phyloP scores from a whole-genome alignment of 2,888 invertebrate species.

The Proisotoma minuta region DNA sequence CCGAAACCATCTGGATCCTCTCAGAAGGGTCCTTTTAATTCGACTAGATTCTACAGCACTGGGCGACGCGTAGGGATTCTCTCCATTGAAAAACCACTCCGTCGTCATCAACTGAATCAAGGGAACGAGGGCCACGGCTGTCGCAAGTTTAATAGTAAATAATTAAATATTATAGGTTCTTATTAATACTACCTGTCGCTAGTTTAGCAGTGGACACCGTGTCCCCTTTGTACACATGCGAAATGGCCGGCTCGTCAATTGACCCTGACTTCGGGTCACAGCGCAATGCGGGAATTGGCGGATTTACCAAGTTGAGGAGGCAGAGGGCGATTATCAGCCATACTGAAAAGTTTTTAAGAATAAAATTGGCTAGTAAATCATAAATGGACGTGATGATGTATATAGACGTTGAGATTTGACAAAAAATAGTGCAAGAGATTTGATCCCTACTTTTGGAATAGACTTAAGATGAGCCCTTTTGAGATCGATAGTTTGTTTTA shows the following conservation, averaged over 20 bases:
- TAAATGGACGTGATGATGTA: too few species aligned
- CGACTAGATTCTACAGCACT: slow-evolving; percentile 30
- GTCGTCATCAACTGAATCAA: slow-evolving; percentile 53
- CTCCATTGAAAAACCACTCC: slow-evolving; percentile 38
- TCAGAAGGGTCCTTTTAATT: slow-evolving; percentile 30
- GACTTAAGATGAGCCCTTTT: too few species aligned
- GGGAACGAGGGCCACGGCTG: slow-evolving; percentile 58
- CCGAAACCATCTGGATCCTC: slow-evolving; percentile 13
- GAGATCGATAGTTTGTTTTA: too few species aligned
- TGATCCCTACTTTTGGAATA: too few species aligned
- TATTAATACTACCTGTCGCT: too few species aligned
- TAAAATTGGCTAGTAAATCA: too few species aligned
- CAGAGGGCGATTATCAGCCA: slow-evolving; percentile 27
- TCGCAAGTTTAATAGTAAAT: too few species aligned
- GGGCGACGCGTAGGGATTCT: slow-evolving; percentile 29
- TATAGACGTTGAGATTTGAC: too few species aligned
- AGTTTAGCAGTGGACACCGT: slow-evolving; percentile 61
- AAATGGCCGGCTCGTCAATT: slow-evolving; percentile 64
- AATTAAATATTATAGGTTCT: too few species aligned
- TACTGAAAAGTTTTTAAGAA: slow-evolving; percentile 36
- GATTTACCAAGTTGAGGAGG: slow-evolving; percentile 39
- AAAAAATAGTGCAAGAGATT: too few species aligned
- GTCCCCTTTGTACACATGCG: slow-evolving; percentile 64
- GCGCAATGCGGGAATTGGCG: slow-evolving; percentile 34
- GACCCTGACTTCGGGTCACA: slow-evolving; percentile 29